phyloP scores from a whole-genome alignment of 1,140 invertebrate genomes.

The Bombus balteatus region DNA sequence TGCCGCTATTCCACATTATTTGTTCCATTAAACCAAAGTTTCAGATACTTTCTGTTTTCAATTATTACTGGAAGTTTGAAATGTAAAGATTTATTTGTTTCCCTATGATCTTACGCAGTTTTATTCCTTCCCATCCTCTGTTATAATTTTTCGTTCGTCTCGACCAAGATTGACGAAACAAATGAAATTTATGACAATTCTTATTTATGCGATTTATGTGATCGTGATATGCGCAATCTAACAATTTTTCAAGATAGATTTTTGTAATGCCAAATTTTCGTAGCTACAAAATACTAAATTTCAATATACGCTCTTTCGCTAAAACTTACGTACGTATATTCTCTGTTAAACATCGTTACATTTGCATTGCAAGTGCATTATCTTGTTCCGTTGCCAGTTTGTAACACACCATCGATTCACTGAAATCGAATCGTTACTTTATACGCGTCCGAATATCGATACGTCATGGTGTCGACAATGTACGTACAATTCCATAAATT shows the following conservation, averaged over 20 bases:
- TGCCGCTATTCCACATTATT: too few relatives aligned
- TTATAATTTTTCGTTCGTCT: too few relatives aligned
- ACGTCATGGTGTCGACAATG: neutral
- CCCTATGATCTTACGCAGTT: too few relatives aligned
- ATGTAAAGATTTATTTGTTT: too few relatives aligned
- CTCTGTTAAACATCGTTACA: neutral
- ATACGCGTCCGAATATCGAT: neutral
- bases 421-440: neutral
- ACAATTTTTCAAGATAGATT: neutral
- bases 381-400: neutral
- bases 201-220: neutral
- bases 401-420: neutral
- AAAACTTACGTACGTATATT: too few relatives aligned
- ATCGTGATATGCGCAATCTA: neutral
- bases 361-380: neutral
- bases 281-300: too few relatives aligned
- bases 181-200: neutral
- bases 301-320: too few relatives aligned
- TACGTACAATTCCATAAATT: neutral
- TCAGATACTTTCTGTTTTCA: too few relatives aligned
- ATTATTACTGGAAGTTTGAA: too few relatives aligned
- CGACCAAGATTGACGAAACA: neutral
- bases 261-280: too few relatives aligned
- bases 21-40: too few relatives aligned
- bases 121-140: too few relatives aligned